Evolutionary conservation across 2,797 vertebrate genomes (phyloP), one percentile per base, ranked within the genome.

Genomic region (Protosalanx chinensis): DNA sequence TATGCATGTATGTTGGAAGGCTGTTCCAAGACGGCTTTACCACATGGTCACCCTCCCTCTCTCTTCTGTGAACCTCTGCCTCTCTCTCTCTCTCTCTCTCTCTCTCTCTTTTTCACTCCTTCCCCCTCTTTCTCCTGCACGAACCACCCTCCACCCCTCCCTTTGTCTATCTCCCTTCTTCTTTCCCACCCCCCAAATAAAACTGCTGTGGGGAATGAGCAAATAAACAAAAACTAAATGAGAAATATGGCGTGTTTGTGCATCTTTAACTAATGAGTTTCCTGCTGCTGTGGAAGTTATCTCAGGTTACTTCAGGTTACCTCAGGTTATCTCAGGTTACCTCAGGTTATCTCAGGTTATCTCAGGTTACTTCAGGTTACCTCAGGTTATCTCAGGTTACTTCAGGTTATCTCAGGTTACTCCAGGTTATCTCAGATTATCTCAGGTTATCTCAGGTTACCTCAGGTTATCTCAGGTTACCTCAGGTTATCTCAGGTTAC

Each of bases 221-320:
- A 90, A 93, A 92, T 92, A 93, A 93, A 93, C 85, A 88, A 89
- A 91, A 82, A 79, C 84, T 91, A 87, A 84, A 90, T 85, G 79
- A 59, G 64, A 73, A 64, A 76, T 79, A 67, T 64, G 73, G 75
- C 78, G 62, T 60, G 83, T 88, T 73, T 74, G 70, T 85, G 72
- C 78, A 16, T 66, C 64, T 66, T 66, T 66, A 23, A 30, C 27
- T 2, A 60, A 4, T 12, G 23, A 60, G 27, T 66, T 13, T 32
- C 29, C 29, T 51, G 6, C 16, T 53, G 20, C 23, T 67, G 23
- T 10, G 6, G 65, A 67, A 7, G 41, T 7, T 51, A 6, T 15
- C 37, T 15, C 1, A 66, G 18, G 49, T 6, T 37, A 23, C 37
- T 10, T 27, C 20, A 27, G 23, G 23, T 27, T 27, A 27, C 1